Evolutionary conservation across 2,113 vertebrate genomes (phyloP).

Genomic region (Callipepla squamata): DNA sequence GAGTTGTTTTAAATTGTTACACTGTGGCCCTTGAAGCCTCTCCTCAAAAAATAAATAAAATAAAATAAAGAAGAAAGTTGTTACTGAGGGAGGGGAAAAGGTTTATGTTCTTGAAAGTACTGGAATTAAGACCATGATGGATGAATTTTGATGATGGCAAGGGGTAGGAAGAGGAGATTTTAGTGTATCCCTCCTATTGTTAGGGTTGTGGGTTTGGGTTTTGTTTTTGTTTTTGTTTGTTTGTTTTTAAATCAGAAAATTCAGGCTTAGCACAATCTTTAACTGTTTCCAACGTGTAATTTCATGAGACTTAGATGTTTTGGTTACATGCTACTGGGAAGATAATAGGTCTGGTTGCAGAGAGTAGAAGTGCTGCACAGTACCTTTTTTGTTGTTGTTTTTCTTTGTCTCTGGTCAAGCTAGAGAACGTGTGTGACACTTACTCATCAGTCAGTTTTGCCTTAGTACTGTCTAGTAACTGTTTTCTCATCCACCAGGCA

Average conservation of each 20-base stretch:
- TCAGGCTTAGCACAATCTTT: not conserved
- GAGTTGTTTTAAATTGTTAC: not conserved
- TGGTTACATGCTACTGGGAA: not conserved
- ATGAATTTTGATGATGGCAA: not conserved
- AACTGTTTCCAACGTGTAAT: not conserved
- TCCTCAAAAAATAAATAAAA: not conserved
- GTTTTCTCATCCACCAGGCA: not conserved
- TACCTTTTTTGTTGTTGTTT: not conserved
- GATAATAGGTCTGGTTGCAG: not conserved
- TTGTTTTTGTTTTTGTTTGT: too few species aligned
- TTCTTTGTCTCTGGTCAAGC: not conserved
- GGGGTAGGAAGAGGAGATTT: not conserved
- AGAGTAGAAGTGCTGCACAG: not conserved
- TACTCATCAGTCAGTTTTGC: not conserved
- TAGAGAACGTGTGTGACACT: not conserved
- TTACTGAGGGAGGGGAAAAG: not conserved
- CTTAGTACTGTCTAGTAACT: rapidly evolving
- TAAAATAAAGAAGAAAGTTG: not conserved
- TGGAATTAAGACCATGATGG: not conserved
- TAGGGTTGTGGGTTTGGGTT: too few species aligned
- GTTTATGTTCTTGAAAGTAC: not conserved
- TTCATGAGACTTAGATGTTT: not conserved
- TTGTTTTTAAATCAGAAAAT: not conserved
- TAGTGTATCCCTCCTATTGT: not conserved
- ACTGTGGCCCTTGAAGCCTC: not conserved